Conservation (phyloP, 2,888 invertebrate species). For the Orgyia antiqua region DNA sequence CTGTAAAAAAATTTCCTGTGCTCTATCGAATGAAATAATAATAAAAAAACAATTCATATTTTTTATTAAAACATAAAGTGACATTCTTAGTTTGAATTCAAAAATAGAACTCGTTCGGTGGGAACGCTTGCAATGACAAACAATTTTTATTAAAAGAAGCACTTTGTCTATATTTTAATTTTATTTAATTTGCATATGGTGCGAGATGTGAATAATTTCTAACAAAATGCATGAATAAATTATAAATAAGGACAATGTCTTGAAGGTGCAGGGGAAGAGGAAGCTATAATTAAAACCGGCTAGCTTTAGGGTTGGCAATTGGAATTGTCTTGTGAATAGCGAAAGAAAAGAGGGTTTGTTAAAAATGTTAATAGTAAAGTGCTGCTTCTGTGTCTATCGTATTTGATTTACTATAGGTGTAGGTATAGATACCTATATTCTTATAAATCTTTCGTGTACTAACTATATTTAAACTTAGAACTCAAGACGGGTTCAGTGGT, state of each 20-base stretch:
- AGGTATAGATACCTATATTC: no score
- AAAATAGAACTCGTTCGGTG: slow-evolving; percentile 49
- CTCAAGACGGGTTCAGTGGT: no score
- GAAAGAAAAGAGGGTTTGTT: no score
- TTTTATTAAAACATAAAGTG: slow-evolving; percentile 26
- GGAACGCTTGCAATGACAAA: slow-evolving; percentile 60
- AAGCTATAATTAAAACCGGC: slow-evolving; percentile 67
- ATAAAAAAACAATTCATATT: slow-evolving; percentile 25
- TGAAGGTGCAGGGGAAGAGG: slow-evolving; percentile 56
- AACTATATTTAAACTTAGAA: no score
- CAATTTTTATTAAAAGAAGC: slow-evolving; percentile 38
- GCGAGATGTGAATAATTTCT: slow-evolving; percentile 50
- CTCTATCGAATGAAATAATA: slow-evolving; percentile 6
- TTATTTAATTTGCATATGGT: slow-evolving; percentile 57
- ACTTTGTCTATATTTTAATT: slow-evolving; percentile 66
- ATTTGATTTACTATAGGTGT: neutral
- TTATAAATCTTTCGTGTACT: no score
- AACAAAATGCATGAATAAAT: slow-evolving; percentile 68
- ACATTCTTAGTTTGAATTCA: slow-evolving; percentile 27
- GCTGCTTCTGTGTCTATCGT: no score
- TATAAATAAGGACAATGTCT: slow-evolving; percentile 64
- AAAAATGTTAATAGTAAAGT: no score
- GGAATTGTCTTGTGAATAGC: no score
- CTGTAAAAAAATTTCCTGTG: slow-evolving; percentile 20
- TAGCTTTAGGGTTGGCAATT: slow-evolving; percentile 42